Conservation (phyloP, 2,113 vertebrate species). For the Acanthisitta chloris region DNA sequence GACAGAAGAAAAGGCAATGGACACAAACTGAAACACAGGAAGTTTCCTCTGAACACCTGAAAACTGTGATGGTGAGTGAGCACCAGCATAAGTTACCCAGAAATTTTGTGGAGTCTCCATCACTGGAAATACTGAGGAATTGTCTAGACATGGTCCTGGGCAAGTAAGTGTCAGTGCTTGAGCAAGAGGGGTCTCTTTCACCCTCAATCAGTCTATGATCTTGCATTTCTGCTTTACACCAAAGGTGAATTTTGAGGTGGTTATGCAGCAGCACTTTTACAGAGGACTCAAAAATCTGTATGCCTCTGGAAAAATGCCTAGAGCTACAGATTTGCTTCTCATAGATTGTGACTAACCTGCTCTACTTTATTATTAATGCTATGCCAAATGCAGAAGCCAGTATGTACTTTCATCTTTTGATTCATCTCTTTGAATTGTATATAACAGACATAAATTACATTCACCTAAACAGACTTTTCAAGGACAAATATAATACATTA, state of each 20-base stretch:
- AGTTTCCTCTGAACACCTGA: background rate
- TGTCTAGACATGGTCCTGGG: background rate
- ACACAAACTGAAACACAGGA: background rate
- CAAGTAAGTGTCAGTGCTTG: background rate
- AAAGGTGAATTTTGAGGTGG: background rate
- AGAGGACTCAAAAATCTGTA: background rate
- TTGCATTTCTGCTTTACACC: background rate
- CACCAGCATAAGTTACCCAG: background rate
- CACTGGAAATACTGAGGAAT: background rate
- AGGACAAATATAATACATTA: background rate
- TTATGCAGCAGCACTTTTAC: background rate
- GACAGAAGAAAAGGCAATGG: background rate
- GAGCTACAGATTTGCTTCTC: background rate
- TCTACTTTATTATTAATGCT: constrained; percentile 4
- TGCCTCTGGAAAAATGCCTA: background rate
- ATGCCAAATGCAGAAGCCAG: background rate
- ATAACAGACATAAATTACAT: background rate
- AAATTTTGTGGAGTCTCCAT: background rate
- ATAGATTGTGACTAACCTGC: background rate
- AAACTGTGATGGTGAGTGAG: background rate
- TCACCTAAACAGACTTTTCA: background rate
- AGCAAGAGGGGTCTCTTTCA: background rate
- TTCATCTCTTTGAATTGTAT: background rate
- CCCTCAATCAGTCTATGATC: background rate
- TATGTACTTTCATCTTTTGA: background rate